Evolutionary conservation across 2,797 vertebrate species (phyloP).

Genomic region (Australoheros facetus): DNA sequence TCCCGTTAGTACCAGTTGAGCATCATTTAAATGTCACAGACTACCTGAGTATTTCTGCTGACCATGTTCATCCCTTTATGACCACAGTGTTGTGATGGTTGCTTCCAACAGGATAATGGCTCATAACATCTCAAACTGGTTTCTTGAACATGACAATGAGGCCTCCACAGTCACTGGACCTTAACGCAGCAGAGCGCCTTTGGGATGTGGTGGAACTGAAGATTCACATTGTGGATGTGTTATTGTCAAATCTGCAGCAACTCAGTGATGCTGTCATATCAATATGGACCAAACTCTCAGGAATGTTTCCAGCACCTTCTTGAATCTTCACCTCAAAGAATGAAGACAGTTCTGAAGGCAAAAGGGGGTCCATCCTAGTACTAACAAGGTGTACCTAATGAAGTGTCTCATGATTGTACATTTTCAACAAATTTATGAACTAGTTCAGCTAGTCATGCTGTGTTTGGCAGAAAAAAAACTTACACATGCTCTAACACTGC

Average conservation of each 20-base stretch:
- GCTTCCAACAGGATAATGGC: background rate
- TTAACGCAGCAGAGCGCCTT: background rate
- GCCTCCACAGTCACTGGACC: accelerated
- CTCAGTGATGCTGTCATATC: background rate
- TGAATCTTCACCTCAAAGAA: background rate
- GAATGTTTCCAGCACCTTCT: background rate
- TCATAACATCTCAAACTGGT: background rate
- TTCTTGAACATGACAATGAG: background rate
- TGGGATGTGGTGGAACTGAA: background rate
- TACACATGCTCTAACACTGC: background rate
- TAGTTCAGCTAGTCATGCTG: background rate
- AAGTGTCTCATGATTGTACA: background rate
- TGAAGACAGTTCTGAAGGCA: background rate
- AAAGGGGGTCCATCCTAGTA: background rate
- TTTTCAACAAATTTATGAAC: background rate
- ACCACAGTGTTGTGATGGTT: background rate
- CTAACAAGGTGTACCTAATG: background rate
- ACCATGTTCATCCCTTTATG: background rate
- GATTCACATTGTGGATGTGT: background rate
- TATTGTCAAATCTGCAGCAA: background rate
- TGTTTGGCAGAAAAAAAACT: background rate
- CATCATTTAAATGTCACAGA: background rate
- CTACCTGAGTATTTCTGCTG: background rate
- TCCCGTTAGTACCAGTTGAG: background rate
- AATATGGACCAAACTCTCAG: background rate